Evolutionary conservation across 2,888 invertebrate genomes (phyloP).

Genomic region (Polia nebulosa): DNA sequence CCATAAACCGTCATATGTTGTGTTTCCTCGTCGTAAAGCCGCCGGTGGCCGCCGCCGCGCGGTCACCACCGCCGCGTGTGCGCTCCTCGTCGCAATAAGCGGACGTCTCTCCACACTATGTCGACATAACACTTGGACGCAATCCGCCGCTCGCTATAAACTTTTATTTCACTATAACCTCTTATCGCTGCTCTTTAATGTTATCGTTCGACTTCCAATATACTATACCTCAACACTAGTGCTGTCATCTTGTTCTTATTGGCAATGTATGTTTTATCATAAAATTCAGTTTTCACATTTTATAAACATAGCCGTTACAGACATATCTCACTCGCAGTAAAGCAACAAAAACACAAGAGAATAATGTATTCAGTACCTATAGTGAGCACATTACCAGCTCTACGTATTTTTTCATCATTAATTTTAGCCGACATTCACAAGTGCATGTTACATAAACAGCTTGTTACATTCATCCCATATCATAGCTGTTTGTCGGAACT

Average conservation of each 20-base stretch:
- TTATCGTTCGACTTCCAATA: slow-evolving; percentile 34
- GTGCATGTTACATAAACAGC: slow-evolving; percentile 13
- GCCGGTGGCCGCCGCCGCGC: background rate
- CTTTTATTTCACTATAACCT: slow-evolving; percentile 41
- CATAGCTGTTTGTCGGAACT: slow-evolving; percentile 21
- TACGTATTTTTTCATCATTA: background rate
- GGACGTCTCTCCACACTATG: background rate
- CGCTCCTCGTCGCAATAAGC: slow-evolving; percentile 5
- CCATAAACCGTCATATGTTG: slow-evolving; percentile 15
- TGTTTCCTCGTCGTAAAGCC: slow-evolving; percentile 12
- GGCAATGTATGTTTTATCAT: background rate
- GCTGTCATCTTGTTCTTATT: background rate
- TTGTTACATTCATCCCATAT: slow-evolving; percentile 34
- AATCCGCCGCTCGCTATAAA: slow-evolving; percentile 37
- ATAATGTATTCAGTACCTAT: slow-evolving; percentile 8
- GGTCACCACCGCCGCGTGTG: slow-evolving; percentile 5
- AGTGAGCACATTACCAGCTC: background rate
- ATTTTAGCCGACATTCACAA: slow-evolving; percentile 3
- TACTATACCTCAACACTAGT: slow-evolving; percentile 33
- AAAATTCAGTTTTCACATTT: background rate
- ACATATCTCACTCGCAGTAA: background rate
- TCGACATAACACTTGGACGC: slow-evolving; percentile 4
- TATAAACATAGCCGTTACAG: background rate
- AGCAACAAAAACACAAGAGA: background rate
- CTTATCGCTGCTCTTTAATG: slow-evolving; percentile 44